These are phyloP conservation scores for Miichthys miiuy DNA, from an alignment of 2,797 vertebrate genomes.

Conservation along the genomic window DNA sequence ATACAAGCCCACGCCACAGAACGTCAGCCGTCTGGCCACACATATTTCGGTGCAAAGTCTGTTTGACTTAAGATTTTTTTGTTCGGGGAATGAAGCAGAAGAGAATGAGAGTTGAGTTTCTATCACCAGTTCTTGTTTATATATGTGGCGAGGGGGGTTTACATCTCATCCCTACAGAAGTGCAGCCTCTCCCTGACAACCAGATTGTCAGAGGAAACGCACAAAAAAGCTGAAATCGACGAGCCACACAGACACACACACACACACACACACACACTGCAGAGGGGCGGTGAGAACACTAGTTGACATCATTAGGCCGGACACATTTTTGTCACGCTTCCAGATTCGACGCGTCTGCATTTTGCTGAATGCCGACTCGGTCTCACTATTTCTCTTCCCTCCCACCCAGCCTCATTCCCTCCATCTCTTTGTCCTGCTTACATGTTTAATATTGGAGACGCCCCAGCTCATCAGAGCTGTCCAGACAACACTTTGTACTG, in stretches of 20 bases:
- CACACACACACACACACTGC: constrained; percentile 54
- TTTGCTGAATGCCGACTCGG: constrained; percentile 76
- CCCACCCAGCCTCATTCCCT: constrained; percentile 46
- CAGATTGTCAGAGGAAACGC: constrained; percentile 69
- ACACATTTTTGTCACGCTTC: constrained; percentile 87
- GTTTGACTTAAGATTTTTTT: constrained; percentile 22
- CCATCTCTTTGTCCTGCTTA: constrained; percentile 69
- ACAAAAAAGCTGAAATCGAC: constrained; percentile 51
- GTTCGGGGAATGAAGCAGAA: constrained; percentile 8
- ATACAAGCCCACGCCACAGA: background rate
- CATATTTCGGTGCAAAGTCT: background rate
- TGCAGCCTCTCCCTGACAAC: constrained; percentile 60
- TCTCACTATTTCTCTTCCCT: constrained; percentile 63
- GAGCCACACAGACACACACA: constrained; percentile 35
- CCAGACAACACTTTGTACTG: constrained; percentile 65
- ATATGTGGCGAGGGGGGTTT: constrained; percentile 3
- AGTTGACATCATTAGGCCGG: constrained; percentile 85
- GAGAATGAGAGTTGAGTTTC: constrained; percentile 3
- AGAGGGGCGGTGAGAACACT: constrained; percentile 73
- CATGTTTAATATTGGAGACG: constrained; percentile 73
- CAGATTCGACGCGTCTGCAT: constrained; percentile 83
- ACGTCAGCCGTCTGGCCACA: background rate
- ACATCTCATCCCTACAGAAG: constrained; percentile 46
- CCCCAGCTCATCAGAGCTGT: constrained; percentile 67
- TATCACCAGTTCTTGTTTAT: constrained; percentile 28